phyloP scores from a whole-genome alignment of 1,140 invertebrate genomes.

The Leptestheria dahalacensis region DNA sequence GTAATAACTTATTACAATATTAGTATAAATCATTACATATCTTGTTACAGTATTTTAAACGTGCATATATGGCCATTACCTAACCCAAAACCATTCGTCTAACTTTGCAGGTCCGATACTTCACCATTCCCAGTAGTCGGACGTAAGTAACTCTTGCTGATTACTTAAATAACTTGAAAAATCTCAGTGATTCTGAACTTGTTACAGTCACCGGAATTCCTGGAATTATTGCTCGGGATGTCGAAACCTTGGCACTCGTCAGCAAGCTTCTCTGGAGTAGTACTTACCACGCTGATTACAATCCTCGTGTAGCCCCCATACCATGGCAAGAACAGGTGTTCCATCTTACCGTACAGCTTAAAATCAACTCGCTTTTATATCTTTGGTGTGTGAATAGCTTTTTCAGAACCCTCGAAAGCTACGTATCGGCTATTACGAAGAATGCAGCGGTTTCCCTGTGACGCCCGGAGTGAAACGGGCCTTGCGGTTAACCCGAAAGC shows the following conservation, averaged over 20 bases:
- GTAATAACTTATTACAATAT: not conserved
- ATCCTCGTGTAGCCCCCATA: conserved; percentile 18
- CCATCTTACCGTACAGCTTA: not conserved
- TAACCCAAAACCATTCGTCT: conserved; percentile 4
- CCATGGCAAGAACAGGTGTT: conserved; percentile 19
- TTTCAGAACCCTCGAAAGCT: conserved; percentile 19
- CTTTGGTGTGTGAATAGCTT: not conserved
- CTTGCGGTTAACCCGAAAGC: conserved; percentile 23
- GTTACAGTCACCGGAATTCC: conserved; percentile 18
- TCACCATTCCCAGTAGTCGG: not conserved
- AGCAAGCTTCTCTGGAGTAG: conserved; percentile 14
- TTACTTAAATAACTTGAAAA: no score
- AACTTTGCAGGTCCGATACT: not conserved
- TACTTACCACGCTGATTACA: conserved; percentile 15
- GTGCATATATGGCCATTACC: not conserved
- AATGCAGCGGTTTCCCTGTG: conserved; percentile 23
- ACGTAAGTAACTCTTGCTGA: not conserved
- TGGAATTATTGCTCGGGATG: conserved; percentile 19
- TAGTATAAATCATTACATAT: not conserved
- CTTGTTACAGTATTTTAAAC: not conserved
- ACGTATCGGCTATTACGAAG: conserved; percentile 26
- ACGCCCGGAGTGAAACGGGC: conserved; percentile 26
- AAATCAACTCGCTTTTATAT: not conserved
- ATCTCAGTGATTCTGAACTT: no score
- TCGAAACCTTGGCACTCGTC: conserved; percentile 15